Evolutionary conservation across 2,888 invertebrate species (phyloP).

Genomic region (Habroteleia sp.): DNA sequence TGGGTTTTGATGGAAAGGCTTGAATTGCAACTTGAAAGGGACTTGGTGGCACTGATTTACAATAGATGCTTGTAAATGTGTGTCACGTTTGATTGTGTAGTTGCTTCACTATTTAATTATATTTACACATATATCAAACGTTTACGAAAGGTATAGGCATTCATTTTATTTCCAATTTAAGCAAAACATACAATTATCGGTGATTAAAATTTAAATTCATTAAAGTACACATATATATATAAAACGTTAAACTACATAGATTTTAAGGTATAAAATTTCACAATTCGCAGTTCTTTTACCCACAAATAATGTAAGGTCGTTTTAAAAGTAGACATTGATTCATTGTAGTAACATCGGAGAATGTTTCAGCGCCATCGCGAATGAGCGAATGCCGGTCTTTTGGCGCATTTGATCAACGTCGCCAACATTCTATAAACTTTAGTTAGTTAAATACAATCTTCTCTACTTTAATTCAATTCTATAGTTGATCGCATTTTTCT

Average conservation of each 20-base stretch:
- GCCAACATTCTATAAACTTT: conserved; percentile 67
- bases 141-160: no score
- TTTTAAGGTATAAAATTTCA: conserved; percentile 21
- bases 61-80: conserved; percentile 58
- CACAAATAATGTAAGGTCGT: conserved; percentile 19
- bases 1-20: conserved; percentile 66
- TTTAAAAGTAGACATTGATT: conserved; percentile 54
- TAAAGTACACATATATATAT: conserved; percentile 6
- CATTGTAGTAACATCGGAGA: conserved; percentile 36
- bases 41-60: conserved; percentile 66
- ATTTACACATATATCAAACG: conserved; percentile 15
- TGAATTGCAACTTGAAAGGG: conserved; percentile 67
- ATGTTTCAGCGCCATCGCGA: conserved; percentile 34
- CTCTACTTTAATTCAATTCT: conserved; percentile 54
- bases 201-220: no score
- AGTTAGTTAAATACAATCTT: conserved; percentile 63
- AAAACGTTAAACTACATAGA: neutral
- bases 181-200: no score
- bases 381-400: conserved; percentile 45
- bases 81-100: conserved; percentile 43
- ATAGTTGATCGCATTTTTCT: conserved; percentile 55
- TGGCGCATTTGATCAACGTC: conserved; percentile 54
- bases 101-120: conserved; percentile 44
- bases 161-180: no score
- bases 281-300: conserved; percentile 1